Percentiles rank a stretch among this genome's conserved stretches.
Evolutionary conservation across 2,797 vertebrate genomes (phyloP).

Genomic region (Alfaro cultratus): DNA sequence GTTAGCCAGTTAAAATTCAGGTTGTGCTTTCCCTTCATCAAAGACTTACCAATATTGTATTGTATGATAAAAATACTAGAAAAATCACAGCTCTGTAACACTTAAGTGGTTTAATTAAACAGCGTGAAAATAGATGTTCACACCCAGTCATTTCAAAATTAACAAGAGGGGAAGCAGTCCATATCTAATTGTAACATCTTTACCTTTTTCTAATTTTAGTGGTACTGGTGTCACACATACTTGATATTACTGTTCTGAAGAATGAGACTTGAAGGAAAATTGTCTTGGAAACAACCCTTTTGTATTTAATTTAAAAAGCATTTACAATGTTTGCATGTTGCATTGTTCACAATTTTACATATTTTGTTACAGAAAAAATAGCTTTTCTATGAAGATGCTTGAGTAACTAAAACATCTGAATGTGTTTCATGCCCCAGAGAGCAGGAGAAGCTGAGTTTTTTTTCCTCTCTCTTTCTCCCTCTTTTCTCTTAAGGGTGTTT

Average conservation of each 20-base stretch:
- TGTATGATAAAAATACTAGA: not conserved
- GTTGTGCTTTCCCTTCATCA: constrained; percentile 23
- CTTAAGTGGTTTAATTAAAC: not conserved
- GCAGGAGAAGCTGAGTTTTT: constrained; percentile 11
- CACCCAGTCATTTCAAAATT: not conserved
- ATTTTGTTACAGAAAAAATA: not conserved
- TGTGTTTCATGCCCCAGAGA: not conserved
- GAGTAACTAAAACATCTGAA: constrained; percentile 1
- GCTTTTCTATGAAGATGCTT: not conserved
- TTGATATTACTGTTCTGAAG: not conserved
- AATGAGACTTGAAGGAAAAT: not conserved
- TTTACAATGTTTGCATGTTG: not conserved
- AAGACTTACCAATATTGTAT: constrained; percentile 11
- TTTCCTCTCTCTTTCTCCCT: constrained; percentile 1
- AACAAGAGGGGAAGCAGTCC: not conserved
- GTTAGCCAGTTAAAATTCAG: not conserved
- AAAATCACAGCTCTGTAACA: not conserved
- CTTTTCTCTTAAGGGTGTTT: constrained; percentile 27
- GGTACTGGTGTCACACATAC: not conserved
- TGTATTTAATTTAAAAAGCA: not conserved
- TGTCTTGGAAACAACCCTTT: not conserved
- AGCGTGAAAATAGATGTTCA: not conserved
- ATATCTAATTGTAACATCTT: not conserved
- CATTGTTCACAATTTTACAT: not conserved
- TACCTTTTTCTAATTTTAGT: not conserved